A percentile compares a stretch with the other conserved stretches of the same genome.
Conservation (phyloP, 2,797 vertebrate species). For the Neostethus bicornis region DNA sequence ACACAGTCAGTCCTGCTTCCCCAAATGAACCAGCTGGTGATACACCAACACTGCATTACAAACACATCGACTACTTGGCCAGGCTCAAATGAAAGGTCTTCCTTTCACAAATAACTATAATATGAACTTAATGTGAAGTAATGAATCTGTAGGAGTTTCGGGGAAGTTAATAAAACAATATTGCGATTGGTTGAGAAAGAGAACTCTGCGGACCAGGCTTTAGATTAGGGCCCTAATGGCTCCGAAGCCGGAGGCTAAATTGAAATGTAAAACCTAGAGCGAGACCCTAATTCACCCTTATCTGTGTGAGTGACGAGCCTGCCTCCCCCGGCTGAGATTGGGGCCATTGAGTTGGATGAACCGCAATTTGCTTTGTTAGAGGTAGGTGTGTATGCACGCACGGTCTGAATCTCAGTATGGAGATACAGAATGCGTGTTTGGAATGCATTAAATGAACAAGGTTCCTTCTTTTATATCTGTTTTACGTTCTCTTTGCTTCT, state of each 20-base stretch:
- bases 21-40: conserved; percentile 70
- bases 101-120: conserved; percentile 90
- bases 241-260: conserved; percentile 90
- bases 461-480: conserved; percentile 29
- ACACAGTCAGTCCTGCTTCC: conserved; percentile 43
- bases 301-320: conserved; percentile 79
- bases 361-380: conserved; percentile 80
- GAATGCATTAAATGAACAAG: conserved; percentile 67
- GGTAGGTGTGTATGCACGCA: conserved; percentile 72
- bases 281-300: conserved; percentile 85
- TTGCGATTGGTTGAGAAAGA: conserved; percentile 76
- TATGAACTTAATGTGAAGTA: conserved; percentile 92
- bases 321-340: conserved; percentile 78
- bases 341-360: conserved; percentile 79
- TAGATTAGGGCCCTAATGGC: conserved; percentile 92
- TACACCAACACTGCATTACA: conserved; percentile 51
- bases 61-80: conserved; percentile 71
- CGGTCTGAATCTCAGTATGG: conserved; percentile 59
- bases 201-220: conserved; percentile 85
- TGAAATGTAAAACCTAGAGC: conserved; percentile 88
- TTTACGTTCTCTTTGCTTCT: conserved; percentile 17
- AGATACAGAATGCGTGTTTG: conserved; percentile 71
- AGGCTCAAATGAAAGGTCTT: conserved; percentile 85
- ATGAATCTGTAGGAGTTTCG: conserved; percentile 88
- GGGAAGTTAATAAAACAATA: conserved; percentile 92